Percentiles rank a stretch among this genome's conserved stretches.
Conservation (phyloP, 1,140 invertebrate genomes). For the Meloidogyne hapla region DNA sequence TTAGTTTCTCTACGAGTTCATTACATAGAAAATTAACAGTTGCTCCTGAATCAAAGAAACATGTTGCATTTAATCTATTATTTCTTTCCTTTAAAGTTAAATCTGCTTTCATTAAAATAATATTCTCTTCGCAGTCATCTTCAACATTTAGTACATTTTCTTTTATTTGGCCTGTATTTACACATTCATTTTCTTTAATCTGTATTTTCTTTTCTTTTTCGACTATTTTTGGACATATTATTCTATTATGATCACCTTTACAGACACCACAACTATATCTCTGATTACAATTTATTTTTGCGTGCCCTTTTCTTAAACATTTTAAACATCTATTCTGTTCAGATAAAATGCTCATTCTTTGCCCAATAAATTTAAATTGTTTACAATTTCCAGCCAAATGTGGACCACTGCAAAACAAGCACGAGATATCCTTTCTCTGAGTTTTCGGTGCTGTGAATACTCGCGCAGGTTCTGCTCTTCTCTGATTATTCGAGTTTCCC, state of each 20-base stretch:
- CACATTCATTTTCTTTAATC: no score
- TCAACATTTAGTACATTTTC: no score
- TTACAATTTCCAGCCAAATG: not conserved
- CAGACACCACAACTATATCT: not conserved
- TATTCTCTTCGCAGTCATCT: no score
- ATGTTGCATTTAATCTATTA: no score
- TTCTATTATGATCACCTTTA: not conserved
- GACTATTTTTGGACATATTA: not conserved
- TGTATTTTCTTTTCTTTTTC: no score
- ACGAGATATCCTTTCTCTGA: no score
- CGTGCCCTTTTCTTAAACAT: constrained; percentile 1
- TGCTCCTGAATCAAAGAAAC: no score
- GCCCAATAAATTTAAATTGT: not conserved
- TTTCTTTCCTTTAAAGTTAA: no score
- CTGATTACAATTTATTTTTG: not conserved
- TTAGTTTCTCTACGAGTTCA: not conserved
- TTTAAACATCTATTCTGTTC: not conserved
- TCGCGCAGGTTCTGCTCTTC: not conserved
- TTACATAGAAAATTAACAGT: not conserved
- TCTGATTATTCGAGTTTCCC: no score
- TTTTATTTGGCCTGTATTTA: no score
- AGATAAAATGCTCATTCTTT: not conserved
- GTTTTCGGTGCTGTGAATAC: no score
- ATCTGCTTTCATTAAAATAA: no score
- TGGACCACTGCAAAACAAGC: not conserved